Evolutionary conservation across 2,797 vertebrate species (phyloP).

Genomic region (Oreochromis mossambicus): DNA sequence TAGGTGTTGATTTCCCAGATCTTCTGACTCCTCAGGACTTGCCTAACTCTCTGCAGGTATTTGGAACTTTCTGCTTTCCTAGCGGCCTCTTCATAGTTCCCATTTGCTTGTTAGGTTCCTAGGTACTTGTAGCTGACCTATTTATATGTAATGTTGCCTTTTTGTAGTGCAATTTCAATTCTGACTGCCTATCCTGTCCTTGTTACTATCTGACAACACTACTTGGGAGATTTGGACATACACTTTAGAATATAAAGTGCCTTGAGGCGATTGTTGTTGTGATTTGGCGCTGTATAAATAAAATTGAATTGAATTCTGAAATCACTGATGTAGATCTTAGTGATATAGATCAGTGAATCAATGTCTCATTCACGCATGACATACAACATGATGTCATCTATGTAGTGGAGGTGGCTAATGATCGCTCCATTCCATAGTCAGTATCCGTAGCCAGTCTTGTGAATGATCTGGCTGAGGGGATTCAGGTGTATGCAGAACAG

Average conservation of each 20-base stretch:
- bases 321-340: not conserved
- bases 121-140: not conserved
- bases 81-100: not conserved
- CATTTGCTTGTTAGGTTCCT: not conserved
- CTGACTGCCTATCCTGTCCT: not conserved
- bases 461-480: not conserved
- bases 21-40: not conserved
- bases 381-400: not conserved
- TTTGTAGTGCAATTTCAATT: not conserved
- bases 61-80: not conserved
- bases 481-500: not conserved
- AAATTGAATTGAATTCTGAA: not conserved
- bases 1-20: not conserved
- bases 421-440: not conserved
- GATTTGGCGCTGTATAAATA: not conserved
- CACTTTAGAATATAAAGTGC: not conserved
- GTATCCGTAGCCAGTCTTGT: not conserved
- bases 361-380: not conserved
- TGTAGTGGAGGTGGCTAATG: not conserved
- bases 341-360: not conserved
- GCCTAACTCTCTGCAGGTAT: not conserved
- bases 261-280: not conserved
- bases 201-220: not conserved
- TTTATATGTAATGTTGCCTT: not conserved
- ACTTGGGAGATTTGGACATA: not conserved